These are phyloP conservation scores for Augochlora pura DNA, from an alignment of 1,140 invertebrate species.

Conservation along the genomic window DNA sequence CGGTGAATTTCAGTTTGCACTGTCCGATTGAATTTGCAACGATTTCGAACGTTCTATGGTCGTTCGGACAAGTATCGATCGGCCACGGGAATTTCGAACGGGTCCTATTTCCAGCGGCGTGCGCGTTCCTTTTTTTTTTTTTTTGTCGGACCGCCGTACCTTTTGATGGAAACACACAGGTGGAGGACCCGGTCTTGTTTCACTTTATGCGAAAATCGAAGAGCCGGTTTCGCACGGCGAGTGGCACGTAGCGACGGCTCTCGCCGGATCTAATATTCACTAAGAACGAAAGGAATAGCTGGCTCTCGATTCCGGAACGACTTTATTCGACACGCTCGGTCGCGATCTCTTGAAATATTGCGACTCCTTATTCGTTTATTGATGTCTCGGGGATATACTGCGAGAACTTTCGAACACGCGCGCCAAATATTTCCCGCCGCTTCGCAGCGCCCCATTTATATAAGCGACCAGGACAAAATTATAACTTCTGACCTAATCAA, in stretches of 20 bases:
- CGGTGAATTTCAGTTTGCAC: too few species aligned
- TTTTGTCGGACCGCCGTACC: too few species aligned
- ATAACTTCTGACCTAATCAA: too few species aligned
- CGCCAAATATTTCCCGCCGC: too few species aligned
- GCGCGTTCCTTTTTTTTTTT: background rate
- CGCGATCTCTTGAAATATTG: slow-evolving; percentile 23
- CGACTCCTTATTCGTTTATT: background rate
- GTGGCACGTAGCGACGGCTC: background rate
- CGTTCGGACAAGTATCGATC: too few species aligned
- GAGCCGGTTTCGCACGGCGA: background rate
- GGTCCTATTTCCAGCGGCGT: too few species aligned
- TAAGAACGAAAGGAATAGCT: background rate
- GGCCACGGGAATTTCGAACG: too few species aligned
- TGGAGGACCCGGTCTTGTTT: background rate
- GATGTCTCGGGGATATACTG: slow-evolving; percentile 4
- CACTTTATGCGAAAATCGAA: slow-evolving; percentile 6
- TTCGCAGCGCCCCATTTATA: too few species aligned
- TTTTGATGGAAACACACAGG: background rate
- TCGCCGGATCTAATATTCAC: slow-evolving; percentile 26
- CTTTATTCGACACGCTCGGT: slow-evolving; percentile 32
- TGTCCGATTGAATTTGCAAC: too few species aligned
- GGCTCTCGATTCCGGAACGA: background rate
- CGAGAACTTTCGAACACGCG: background rate
- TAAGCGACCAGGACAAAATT: too few species aligned
- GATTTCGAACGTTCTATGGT: too few species aligned